Evolutionary conservation across 2,113 vertebrate genomes (phyloP).

Genomic region (Corythaeola cristata): DNA sequence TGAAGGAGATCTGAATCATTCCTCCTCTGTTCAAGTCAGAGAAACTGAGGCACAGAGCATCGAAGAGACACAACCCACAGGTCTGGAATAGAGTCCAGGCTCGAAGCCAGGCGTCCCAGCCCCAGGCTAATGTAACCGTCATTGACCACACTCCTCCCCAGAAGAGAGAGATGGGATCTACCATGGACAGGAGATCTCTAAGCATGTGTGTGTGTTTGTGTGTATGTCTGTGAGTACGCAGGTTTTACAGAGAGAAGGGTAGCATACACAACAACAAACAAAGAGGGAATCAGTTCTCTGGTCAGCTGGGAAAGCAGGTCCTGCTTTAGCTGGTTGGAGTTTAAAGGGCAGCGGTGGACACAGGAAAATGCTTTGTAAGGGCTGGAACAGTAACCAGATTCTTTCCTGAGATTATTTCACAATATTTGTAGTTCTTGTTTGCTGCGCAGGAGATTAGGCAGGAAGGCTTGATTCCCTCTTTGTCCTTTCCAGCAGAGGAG

Average conservation of each 20-base stretch:
- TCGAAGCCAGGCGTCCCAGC: not conserved
- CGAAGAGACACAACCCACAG: not conserved
- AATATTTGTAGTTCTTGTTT: conserved; percentile 34
- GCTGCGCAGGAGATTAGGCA: not conserved
- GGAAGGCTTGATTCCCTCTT: not conserved
- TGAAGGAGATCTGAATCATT: not conserved
- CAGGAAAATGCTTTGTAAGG: conserved; percentile 11
- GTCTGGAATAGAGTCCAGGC: not conserved
- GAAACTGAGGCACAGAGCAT: not conserved
- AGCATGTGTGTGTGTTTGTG: not conserved
- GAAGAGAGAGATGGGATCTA: not conserved
- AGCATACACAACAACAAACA: conserved; percentile 38
- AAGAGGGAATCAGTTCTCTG: not conserved
- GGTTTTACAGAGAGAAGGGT: not conserved
- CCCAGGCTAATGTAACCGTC: not conserved
- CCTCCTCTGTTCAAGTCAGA: not conserved
- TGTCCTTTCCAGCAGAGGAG: not conserved
- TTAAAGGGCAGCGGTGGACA: conserved; percentile 39
- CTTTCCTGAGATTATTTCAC: conserved; percentile 49
- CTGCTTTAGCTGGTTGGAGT: not conserved
- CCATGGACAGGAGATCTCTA: not conserved
- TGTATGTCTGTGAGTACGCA: not conserved
- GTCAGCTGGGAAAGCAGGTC: not conserved
- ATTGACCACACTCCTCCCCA: not conserved
- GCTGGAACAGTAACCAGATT: not conserved